phyloP scores from a whole-genome alignment of 2,113 vertebrate species.

The Boulengeromyrus knoepffleri region DNA sequence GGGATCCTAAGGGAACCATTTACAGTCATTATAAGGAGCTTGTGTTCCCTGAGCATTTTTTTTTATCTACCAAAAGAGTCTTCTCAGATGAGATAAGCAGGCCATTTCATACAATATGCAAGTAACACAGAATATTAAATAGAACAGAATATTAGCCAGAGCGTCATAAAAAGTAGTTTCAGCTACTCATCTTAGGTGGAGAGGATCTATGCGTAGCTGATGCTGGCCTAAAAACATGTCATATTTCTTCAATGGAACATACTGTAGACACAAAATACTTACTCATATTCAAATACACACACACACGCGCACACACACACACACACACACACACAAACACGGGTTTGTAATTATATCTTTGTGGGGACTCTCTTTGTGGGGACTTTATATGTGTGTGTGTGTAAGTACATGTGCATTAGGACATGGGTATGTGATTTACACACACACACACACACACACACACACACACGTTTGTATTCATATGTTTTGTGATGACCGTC shows the following conservation, averaged over 20 bases:
- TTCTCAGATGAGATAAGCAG: neutral
- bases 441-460: too few species aligned
- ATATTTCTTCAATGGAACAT: neutral
- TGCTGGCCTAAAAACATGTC: neutral
- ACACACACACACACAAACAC: neutral
- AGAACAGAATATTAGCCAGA: neutral
- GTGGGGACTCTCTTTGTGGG: too few species aligned
- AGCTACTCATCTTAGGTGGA: neutral
- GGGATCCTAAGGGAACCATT: neutral
- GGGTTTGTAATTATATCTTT: too few species aligned
- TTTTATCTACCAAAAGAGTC: neutral
- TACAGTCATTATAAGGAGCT: neutral
- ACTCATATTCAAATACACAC: neutral
- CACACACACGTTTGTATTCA: too few species aligned
- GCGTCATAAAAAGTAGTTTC: neutral
- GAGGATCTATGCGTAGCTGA: neutral
- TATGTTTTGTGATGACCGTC: too few species aligned
- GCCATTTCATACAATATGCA: neutral
- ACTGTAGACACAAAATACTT: neutral
- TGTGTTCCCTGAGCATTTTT: neutral
- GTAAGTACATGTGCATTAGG: too few species aligned
- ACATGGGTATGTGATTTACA: too few species aligned
- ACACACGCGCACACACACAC: neutral
- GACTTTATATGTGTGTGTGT: too few species aligned
- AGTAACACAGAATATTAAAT: neutral